phyloP scores from a whole-genome alignment of 2,888 invertebrate species.

The Pelosia muscerda region DNA sequence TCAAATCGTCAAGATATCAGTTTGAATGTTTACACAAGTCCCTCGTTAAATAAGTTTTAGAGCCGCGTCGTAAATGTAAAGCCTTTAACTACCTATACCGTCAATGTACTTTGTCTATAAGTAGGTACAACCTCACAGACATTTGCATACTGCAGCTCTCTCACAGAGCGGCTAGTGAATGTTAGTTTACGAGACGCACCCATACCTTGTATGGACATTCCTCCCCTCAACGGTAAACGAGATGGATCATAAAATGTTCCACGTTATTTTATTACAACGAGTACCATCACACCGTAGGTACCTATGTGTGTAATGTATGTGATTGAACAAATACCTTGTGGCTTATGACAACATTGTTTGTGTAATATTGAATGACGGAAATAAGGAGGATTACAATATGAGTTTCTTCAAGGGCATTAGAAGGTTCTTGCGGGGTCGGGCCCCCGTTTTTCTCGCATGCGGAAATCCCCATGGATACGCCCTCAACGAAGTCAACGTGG shows the following conservation, averaged over 20 bases:
- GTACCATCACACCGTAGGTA: conserved; percentile 4
- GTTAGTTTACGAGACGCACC: conserved; percentile 3
- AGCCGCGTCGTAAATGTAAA: not conserved
- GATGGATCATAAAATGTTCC: conserved; percentile 19
- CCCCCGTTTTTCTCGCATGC: no score
- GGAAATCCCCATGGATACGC: no score
- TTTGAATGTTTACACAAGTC: not conserved
- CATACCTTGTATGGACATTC: conserved; percentile 11
- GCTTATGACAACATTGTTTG: not conserved
- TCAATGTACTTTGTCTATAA: not conserved
- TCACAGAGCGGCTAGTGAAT: not conserved
- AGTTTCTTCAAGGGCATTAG: not conserved
- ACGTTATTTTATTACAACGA: conserved; percentile 22
- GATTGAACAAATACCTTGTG: not conserved
- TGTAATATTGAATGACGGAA: no score
- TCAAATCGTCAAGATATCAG: not conserved
- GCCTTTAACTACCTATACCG: not conserved
- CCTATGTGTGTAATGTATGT: not conserved
- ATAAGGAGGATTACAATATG: no score
- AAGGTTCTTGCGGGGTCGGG: no score
- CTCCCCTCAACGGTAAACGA: conserved; percentile 3
- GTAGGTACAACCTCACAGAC: conserved; percentile 5
- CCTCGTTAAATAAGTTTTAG: not conserved
- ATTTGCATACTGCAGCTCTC: conserved; percentile 1
- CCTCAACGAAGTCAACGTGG: no score